phyloP scores from a whole-genome alignment of 2,797 vertebrate species.

The Chelidonichthys spinosus region DNA sequence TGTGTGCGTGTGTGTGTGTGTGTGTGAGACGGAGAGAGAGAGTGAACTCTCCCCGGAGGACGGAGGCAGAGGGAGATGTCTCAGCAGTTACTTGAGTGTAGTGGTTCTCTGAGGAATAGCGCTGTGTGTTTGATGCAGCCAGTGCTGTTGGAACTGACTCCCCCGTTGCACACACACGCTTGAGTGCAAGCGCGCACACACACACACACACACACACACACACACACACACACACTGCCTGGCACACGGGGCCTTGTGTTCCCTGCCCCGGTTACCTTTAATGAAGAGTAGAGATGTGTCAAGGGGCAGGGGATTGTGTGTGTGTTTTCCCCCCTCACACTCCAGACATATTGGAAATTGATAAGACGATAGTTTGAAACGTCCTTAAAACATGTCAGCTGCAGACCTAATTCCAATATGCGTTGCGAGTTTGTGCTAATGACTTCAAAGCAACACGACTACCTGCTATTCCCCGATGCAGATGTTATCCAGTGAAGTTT shows the following conservation, averaged over 20 bases:
- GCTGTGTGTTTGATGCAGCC: constrained; percentile 76
- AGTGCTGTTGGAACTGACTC: constrained; percentile 74
- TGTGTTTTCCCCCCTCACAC: constrained; percentile 30
- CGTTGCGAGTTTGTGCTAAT: constrained; percentile 30
- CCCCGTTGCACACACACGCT: constrained; percentile 57
- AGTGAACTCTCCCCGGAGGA: constrained; percentile 62
- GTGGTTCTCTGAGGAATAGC: constrained; percentile 71
- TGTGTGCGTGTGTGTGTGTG: constrained; percentile 9
- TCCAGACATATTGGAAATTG: constrained; percentile 38
- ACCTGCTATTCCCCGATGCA: constrained; percentile 20
- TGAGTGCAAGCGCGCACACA: constrained; percentile 1
- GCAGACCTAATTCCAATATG: constrained; percentile 25
- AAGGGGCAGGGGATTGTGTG: constrained; percentile 40
- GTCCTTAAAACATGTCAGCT: constrained; percentile 35
- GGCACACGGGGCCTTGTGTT: constrained; percentile 65
- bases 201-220: constrained; percentile 38
- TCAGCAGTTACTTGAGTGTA: constrained; percentile 78
- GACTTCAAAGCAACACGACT: constrained; percentile 28
- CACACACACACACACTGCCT: constrained; percentile 39
- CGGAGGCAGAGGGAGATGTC: constrained; percentile 74
- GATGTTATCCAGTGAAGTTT: constrained; percentile 26
- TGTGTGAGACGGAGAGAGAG: constrained; percentile 29
- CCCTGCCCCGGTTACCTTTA: constrained; percentile 72
- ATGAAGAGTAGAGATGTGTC: constrained; percentile 69
- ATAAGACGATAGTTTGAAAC: constrained; percentile 47